Evolutionary conservation across 2,113 vertebrate genomes (phyloP).

Genomic region (Dasyprocta punctata): DNA sequence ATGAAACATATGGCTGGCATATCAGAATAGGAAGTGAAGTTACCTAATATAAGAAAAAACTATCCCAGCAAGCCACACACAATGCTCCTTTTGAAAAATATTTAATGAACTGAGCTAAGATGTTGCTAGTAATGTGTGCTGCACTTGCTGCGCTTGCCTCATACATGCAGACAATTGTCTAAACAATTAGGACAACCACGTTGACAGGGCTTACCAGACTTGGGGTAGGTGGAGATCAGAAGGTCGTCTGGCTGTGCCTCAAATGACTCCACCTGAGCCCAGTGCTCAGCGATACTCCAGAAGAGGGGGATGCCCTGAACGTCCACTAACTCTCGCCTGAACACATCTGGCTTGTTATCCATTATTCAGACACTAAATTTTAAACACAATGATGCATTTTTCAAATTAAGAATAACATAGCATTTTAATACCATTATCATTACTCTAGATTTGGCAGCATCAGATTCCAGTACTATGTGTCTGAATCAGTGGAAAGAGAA

Average conservation of each 20-base stretch:
- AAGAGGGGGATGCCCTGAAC: constrained; percentile 74
- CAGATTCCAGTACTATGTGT: neutral
- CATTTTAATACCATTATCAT: neutral
- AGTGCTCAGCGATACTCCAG: constrained; percentile 64
- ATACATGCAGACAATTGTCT: neutral
- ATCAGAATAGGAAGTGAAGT: neutral
- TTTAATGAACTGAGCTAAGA: neutral
- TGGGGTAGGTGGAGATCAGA: constrained; percentile 82
- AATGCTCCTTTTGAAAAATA: neutral
- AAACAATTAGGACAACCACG: neutral
- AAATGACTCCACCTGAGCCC: constrained; percentile 78
- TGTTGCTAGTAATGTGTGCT: neutral
- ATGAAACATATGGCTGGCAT: neutral
- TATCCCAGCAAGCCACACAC: neutral
- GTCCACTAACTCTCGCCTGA: constrained; percentile 65
- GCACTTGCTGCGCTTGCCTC: neutral
- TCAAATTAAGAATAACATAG: neutral
- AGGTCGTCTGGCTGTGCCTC: constrained; percentile 75
- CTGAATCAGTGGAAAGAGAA: neutral
- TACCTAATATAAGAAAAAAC: neutral
- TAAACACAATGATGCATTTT: neutral
- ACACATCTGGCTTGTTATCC: neutral
- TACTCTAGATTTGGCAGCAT: neutral
- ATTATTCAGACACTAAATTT: constrained; percentile 37
- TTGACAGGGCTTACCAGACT: constrained; percentile 74